A percentile compares a stretch with the other conserved stretches of the same genome.
phyloP scores from a whole-genome alignment of 2,113 vertebrate genomes.

The Candoia aspera region DNA sequence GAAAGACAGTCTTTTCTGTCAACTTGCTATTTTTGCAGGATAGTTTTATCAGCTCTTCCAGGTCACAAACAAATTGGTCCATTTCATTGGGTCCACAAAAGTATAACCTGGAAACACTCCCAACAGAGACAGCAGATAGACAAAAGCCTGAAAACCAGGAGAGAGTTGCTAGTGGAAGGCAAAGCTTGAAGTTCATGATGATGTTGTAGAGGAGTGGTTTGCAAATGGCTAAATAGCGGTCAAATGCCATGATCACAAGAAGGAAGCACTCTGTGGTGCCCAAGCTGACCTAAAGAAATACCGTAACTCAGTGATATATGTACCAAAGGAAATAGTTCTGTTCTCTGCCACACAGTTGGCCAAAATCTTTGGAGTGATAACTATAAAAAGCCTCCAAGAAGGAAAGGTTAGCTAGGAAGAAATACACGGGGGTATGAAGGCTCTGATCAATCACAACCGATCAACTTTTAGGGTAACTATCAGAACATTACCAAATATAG shows the following conservation, averaged over 20 bases:
- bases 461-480: background rate
- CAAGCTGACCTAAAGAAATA: background rate
- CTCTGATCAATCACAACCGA: background rate
- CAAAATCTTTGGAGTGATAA: background rate
- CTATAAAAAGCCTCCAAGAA: background rate
- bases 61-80: constrained; percentile 4
- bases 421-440: too few relatives aligned
- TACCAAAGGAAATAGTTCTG: background rate
- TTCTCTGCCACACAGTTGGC: background rate
- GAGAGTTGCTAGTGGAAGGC: background rate
- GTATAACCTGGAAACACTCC: background rate
- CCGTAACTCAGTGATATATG: background rate
- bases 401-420: too few relatives aligned
- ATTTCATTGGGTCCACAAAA: constrained; percentile 1
- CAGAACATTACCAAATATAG: background rate
- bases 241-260: background rate
- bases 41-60: constrained; percentile 1
- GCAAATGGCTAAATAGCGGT: background rate
- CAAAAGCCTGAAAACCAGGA: background rate
- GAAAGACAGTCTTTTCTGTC: constrained; percentile 18
- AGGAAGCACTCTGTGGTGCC: background rate
- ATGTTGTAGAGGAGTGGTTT: background rate
- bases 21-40: background rate
- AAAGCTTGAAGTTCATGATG: background rate
- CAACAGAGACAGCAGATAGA: background rate